Evolutionary conservation across 2,797 vertebrate genomes (phyloP).

Genomic region (Thunnus albacares): DNA sequence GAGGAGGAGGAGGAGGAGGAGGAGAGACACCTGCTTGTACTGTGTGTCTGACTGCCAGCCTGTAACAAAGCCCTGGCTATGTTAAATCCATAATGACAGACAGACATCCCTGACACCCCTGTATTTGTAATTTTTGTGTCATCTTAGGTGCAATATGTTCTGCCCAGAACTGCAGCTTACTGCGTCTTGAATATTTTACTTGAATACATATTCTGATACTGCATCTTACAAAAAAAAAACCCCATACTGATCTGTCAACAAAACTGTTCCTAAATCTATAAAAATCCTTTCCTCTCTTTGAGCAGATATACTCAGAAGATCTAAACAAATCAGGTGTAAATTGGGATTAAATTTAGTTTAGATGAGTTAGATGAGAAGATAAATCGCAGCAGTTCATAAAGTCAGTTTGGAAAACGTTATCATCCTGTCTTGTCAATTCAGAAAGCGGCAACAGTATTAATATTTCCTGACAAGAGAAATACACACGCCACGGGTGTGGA

Average conservation of each 20-base stretch:
- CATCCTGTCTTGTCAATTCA: no score
- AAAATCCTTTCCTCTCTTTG: no score
- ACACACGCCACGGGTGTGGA: no score
- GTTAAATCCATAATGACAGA: background rate
- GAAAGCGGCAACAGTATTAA: no score
- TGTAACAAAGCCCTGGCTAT: background rate
- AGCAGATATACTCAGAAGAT: no score
- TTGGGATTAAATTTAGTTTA: no score
- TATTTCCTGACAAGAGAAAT: no score
- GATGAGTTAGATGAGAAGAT: background rate
- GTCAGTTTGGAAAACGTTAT: no score
- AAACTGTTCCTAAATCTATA: no score
- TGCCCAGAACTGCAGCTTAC: background rate
- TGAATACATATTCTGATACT: background rate
- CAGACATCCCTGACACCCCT: background rate
- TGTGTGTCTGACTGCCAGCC: constrained; percentile 3
- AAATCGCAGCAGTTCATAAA: background rate
- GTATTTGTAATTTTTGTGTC: background rate
- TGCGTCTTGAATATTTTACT: background rate
- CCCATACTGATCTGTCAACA: no score
- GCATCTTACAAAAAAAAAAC: no score
- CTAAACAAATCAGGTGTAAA: no score
- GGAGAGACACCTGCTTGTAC: constrained; percentile 6
- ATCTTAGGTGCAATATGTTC: background rate
- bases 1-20: background rate